Conservation (phyloP, 1,140 invertebrate genomes). For the Lordiphosa stackelbergi region DNA sequence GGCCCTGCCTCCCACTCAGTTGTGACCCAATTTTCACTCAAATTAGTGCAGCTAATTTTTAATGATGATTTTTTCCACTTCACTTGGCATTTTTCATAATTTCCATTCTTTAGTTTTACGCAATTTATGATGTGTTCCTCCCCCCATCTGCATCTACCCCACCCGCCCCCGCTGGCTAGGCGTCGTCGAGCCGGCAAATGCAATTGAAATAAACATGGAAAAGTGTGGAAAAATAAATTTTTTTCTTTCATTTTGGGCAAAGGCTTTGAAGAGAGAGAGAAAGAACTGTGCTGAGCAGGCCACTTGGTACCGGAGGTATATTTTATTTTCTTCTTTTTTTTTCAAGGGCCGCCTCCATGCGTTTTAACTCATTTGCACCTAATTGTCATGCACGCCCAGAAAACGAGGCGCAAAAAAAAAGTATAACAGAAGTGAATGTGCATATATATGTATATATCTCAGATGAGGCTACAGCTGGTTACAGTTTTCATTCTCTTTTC, state of each 20-base stretch:
- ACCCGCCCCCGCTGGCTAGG: not conserved
- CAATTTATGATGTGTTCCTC: constrained; percentile 41
- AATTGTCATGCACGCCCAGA: constrained; percentile 61
- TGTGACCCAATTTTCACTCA: constrained; percentile 68
- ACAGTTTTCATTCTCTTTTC: constrained; percentile 2
- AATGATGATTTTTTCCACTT: constrained; percentile 67
- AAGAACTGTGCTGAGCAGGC: not conserved
- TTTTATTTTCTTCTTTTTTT: constrained; percentile 21
- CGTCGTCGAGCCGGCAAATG: constrained; percentile 49
- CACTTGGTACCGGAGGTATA: constrained; percentile 3
- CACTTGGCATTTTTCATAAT: constrained; percentile 70
- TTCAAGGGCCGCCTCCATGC: constrained; percentile 30
- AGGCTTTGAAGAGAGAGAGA: constrained; percentile 1
- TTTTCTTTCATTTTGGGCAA: constrained; percentile 12
- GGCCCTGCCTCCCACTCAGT: constrained; percentile 1
- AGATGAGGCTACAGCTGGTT: constrained; percentile 10
- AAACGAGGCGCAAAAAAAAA: no score
- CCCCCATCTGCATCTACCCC: not conserved
- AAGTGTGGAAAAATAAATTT: constrained; percentile 15
- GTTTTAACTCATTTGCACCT: constrained; percentile 69
- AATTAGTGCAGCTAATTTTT: constrained; percentile 74
- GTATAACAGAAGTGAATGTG: constrained; percentile 3
- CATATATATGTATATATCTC: not conserved
- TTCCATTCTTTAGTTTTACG: constrained; percentile 57
- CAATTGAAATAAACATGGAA: constrained; percentile 67